Evolutionary conservation across 2,888 invertebrate genomes (phyloP).

Genomic region (Axea sp.): DNA sequence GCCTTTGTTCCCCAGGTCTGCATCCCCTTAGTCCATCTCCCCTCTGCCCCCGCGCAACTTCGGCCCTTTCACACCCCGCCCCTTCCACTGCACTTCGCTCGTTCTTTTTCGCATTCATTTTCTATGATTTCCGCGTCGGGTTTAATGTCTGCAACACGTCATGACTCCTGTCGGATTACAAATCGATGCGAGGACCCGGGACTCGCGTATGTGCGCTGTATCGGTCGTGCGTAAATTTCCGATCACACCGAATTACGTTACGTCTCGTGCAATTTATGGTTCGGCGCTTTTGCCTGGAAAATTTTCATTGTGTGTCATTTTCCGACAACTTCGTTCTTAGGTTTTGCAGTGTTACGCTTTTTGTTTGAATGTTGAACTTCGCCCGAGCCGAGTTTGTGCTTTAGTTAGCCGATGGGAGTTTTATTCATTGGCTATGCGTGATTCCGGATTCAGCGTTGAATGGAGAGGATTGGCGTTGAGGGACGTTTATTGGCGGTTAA

Average conservation of each 20-base stretch:
- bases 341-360: constrained; percentile 2
- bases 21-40: not conserved
- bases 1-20: constrained; percentile 37
- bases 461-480: not conserved
- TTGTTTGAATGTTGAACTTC: not conserved
- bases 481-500: constrained; percentile 7
- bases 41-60: too few species aligned
- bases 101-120: constrained; percentile 30
- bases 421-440: not conserved
- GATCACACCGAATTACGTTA: too few species aligned
- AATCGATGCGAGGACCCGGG: too few species aligned
- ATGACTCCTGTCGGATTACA: too few species aligned
- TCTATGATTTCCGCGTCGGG: constrained; percentile 16
- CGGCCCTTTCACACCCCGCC: too few species aligned
- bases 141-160: constrained; percentile 27
- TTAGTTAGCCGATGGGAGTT: constrained; percentile 2
- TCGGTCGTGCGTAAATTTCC: constrained; percentile 20
- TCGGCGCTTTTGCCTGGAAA: too few species aligned
- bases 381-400: not conserved
- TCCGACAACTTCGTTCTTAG: constrained; percentile 5
- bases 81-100: constrained; percentile 22
- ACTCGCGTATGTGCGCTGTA: constrained; percentile 22
- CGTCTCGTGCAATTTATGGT: not conserved
- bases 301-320: constrained; percentile 16
- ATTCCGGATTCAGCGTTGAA: not conserved